A percentile compares a stretch with the other conserved stretches of the same genome.
Evolutionary conservation across 2,888 invertebrate genomes (phyloP).

Genomic region (Ellobium chinense): DNA sequence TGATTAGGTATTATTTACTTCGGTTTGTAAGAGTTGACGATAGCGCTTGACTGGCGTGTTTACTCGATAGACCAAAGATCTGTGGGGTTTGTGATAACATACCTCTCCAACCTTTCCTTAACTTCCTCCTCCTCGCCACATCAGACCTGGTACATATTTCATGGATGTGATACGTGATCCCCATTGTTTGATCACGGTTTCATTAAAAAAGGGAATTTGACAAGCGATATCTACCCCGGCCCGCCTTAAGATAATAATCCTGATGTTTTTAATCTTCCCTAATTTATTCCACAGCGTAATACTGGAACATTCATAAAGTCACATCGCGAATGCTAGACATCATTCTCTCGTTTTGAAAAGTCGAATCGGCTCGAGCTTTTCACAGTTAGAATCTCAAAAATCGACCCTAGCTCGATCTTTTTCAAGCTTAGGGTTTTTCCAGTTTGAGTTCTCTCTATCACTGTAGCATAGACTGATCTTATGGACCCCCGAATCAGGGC

Average conservation of each 20-base stretch:
- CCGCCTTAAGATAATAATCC: not conserved
- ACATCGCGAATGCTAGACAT: no score
- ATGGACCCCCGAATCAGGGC: no score
- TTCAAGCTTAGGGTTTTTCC: no score
- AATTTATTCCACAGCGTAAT: not conserved
- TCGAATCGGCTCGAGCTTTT: no score
- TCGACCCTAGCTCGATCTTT: no score
- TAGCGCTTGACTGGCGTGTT: constrained; percentile 14
- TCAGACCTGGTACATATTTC: no score
- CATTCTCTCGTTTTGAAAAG: no score
- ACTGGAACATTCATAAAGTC: no score
- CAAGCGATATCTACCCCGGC: not conserved
- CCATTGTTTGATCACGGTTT: not conserved
- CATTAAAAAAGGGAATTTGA: not conserved
- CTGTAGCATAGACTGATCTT: no score
- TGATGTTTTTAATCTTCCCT: not conserved
- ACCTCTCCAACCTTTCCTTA: not conserved
- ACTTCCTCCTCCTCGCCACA: not conserved
- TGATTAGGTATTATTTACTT: not conserved
- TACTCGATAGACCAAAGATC: not conserved
- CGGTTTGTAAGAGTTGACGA: not conserved
- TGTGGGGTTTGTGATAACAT: not conserved
- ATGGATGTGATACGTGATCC: not conserved
- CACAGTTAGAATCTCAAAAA: no score
- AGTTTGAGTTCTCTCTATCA: no score